Conservation (phyloP, 1,140 invertebrate genomes). For the Aphelinus certus region DNA sequence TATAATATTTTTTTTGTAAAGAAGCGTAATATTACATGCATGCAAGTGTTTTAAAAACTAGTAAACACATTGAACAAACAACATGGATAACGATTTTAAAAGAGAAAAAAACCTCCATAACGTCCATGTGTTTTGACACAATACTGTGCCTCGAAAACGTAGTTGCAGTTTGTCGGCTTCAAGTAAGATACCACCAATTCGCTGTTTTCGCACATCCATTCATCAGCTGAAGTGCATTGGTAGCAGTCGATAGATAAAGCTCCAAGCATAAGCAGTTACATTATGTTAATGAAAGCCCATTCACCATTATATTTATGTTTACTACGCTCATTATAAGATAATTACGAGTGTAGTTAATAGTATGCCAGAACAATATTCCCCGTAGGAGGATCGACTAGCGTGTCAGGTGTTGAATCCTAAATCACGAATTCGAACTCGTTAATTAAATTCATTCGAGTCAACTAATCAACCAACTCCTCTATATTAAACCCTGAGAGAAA, state of each 20-base stretch:
- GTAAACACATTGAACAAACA: too few relatives aligned
- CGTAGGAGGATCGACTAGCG: too few relatives aligned
- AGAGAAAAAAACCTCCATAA: constrained; percentile 58
- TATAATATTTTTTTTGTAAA: too few relatives aligned
- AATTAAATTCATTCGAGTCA: too few relatives aligned
- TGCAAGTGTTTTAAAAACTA: too few relatives aligned
- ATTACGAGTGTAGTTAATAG: background rate
- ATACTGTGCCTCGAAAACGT: constrained; percentile 82
- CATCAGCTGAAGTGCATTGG: constrained; percentile 79
- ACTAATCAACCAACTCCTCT: too few relatives aligned
- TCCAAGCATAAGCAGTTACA: constrained; percentile 49
- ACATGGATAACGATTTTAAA: too few relatives aligned
- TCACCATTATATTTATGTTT: background rate
- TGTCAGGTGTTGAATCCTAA: background rate
- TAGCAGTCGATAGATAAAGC: constrained; percentile 77
- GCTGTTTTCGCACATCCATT: constrained; percentile 80
- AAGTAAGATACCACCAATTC: constrained; percentile 73
- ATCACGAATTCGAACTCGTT: too few relatives aligned
- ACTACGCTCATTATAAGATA: background rate
- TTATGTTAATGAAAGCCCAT: constrained; percentile 18
- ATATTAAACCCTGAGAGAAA: too few relatives aligned
- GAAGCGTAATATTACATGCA: too few relatives aligned
- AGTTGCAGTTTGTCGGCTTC: constrained; percentile 73
- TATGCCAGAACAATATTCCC: background rate
- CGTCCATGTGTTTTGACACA: constrained; percentile 85